Conservation (phyloP, 30 jellyfish, hydroid and myxozoan genomes). For the Aurelia coerulea region DNA sequence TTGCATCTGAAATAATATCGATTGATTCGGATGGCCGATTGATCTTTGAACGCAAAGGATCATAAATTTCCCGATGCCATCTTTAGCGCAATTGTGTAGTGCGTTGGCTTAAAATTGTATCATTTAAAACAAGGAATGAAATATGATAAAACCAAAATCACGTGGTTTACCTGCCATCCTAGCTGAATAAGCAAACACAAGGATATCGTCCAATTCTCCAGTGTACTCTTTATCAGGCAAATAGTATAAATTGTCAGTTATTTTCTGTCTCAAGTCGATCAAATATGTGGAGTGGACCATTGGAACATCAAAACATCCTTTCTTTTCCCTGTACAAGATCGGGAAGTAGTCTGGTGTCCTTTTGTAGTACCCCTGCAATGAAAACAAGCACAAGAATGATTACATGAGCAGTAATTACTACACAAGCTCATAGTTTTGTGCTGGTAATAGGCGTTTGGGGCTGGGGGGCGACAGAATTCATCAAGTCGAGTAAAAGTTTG, state of each 20-base stretch:
- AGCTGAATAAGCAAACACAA: constrained; percentile 90
- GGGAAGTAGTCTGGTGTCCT: constrained; percentile 83
- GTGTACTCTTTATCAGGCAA: constrained; percentile 61
- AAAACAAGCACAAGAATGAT: background rate
- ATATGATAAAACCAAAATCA: background rate
- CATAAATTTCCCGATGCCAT: too few relatives aligned
- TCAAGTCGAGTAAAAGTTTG: too few relatives aligned
- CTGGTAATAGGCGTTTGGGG: too few relatives aligned
- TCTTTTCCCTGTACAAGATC: constrained; percentile 64
- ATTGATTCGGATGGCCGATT: too few relatives aligned
- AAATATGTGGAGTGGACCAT: constrained; percentile 93
- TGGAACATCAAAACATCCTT: constrained; percentile 92
- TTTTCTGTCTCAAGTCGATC: constrained; percentile 70
- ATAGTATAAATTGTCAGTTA: constrained; percentile 70
- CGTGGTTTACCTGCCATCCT: constrained; percentile 69
- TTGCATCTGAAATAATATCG: too few relatives aligned
- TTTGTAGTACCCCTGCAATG: constrained; percentile 89
- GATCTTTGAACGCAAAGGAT: too few relatives aligned
- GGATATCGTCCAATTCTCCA: constrained; percentile 88
- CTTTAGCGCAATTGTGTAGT: too few relatives aligned
- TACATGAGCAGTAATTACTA: too few relatives aligned
- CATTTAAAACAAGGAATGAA: background rate
- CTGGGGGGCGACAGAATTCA: too few relatives aligned
- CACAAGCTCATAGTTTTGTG: too few relatives aligned
- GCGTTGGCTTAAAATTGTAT: too few relatives aligned